phyloP scores from a whole-genome alignment of 2,113 vertebrate genomes.

The Vidua chalybeata region DNA sequence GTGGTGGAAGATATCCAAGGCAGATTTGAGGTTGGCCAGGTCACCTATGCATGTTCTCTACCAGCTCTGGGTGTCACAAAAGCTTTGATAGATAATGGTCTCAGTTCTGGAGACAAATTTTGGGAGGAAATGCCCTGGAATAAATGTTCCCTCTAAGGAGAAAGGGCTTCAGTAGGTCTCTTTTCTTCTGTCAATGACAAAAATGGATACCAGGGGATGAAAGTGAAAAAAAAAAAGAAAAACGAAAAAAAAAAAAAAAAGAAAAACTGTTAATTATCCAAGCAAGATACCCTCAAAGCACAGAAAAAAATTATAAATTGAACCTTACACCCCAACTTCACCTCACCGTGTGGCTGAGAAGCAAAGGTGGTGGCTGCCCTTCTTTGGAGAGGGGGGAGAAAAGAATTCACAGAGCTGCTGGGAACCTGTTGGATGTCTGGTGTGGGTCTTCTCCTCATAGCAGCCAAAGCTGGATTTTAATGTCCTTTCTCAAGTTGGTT shows the following conservation, averaged over 20 bases:
- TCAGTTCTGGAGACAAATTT: neutral
- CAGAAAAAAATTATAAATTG: neutral
- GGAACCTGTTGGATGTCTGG: neutral
- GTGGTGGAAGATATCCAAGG: constrained; percentile 83
- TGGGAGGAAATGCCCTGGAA: neutral
- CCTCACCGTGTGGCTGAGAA: neutral
- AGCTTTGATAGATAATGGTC: neutral
- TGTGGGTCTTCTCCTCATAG: neutral
- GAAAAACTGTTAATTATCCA: neutral
- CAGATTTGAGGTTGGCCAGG: neutral
- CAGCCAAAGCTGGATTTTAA: neutral
- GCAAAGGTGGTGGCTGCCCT: no score
- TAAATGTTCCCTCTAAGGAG: neutral
- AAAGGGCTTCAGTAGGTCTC: neutral
- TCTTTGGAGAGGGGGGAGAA: neutral
- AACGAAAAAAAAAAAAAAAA: no score
- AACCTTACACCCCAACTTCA: neutral
- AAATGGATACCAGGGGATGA: no score
- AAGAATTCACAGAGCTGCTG: neutral
- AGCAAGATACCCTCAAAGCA: neutral
- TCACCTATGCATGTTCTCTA: fast-evolving
- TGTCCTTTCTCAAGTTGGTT: neutral
- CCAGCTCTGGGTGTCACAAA: neutral
- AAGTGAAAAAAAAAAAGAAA: neutral
- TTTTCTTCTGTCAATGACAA: neutral